Evolutionary conservation across 1,140 invertebrate genomes (phyloP), one percentile per base, ranked within the genome.

Genomic region (Diplogasteroides magnus): DNA sequence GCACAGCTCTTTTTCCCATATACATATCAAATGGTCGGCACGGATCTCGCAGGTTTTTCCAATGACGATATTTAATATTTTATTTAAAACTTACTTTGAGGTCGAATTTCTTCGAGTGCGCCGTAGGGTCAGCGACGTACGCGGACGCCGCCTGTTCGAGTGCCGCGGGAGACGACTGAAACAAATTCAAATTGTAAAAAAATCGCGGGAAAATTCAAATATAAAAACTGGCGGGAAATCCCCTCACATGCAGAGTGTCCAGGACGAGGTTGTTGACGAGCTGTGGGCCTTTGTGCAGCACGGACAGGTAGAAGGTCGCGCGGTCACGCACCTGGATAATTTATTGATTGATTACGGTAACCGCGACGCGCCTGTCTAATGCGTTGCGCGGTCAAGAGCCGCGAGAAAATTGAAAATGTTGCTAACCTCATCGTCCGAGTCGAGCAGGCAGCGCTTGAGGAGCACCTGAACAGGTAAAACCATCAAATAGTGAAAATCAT

Each of bases 261-360:
- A 94, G 87, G 60, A 96, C 93, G 83, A 90, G 96, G 79, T 90
- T 89, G 74, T 90, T 90, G 73, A 91, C 90, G 1, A 94, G 83
- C 14, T 82, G 78, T 26, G 86, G 85, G 62, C 87, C 86, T 70
- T 88, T 84, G 72, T 90, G 88, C 1, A 98, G 85, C 74, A 98
- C 89, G 31, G 89, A 88, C 67, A 91, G 89, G 84, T 97, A 98
- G 81, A 96, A 97, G 0, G 94, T 95, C n/a, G 96, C 95, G 61
- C 97, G 86, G 86, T 99, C 96, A 29, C 96, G 86, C 0, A 98
- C 97, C 37, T 48, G 37, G 19, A n/a, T n/a, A n/a, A n/a, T n/a
- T n/a, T n/a, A n/a, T n/a, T n/a, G n/a, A n/a, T n/a, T n/a, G n/a
- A n/a, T n/a, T n/a, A n/a, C n/a, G n/a, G n/a, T n/a, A n/a, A n/a